These are phyloP conservation scores for Norana najaformis DNA, from an alignment of 2,888 invertebrate genomes.

Conservation along the genomic window DNA sequence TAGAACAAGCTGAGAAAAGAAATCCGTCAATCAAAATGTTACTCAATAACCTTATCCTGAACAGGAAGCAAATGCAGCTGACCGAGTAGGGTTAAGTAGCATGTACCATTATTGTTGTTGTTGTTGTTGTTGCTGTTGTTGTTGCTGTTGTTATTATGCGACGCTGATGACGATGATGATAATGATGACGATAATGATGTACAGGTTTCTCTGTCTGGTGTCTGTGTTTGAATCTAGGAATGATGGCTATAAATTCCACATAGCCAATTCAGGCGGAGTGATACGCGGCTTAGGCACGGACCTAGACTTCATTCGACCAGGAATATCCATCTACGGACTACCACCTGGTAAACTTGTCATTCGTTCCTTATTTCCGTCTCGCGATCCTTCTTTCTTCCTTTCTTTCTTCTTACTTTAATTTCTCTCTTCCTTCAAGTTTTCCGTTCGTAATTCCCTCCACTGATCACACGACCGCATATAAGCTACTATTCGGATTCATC, in stretches of 20 bases:
- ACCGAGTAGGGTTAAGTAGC: no score
- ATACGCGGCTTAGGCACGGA: conserved; percentile 48
- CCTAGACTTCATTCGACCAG: conserved; percentile 51
- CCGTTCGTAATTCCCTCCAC: neutral
- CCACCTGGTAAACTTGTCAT: conserved; percentile 44
- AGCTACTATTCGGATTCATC: neutral
- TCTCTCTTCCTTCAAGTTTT: neutral
- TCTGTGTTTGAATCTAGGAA: neutral
- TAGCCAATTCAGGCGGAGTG: conserved; percentile 50
- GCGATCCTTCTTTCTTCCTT: neutral
- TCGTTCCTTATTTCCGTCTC: neutral
- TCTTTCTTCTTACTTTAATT: neutral
- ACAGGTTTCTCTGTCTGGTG: no score
- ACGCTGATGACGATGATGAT: no score
- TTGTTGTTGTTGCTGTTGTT: neutral
- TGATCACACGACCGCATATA: no score
- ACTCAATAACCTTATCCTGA: no score
- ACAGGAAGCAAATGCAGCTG: no score
- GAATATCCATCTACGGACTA: conserved; percentile 50
- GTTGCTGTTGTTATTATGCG: neutral
- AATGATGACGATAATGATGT: no score
- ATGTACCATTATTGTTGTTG: neutral
- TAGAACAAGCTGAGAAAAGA: no score
- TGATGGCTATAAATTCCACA: conserved; percentile 41
- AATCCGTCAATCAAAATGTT: no score